A percentile compares a stretch with the other conserved stretches of the same genome.
Conservation (phyloP, 2,888 invertebrate species). For the Sphinx pinastri region DNA sequence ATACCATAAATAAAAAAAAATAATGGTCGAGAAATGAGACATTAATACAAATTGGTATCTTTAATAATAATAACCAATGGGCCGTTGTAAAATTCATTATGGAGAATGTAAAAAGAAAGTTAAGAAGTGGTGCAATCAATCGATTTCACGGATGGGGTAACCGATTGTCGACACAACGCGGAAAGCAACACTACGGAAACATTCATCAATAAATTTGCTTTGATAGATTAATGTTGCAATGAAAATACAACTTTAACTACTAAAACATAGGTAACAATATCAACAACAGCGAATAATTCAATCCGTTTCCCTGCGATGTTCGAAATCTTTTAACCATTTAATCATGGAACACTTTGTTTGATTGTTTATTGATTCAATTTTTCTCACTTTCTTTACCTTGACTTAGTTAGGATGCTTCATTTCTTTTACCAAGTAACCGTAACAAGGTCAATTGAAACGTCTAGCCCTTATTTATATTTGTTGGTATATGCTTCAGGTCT, state of each 20-base stretch:
- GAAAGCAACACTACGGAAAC: constrained; percentile 56
- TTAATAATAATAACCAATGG: constrained; percentile 58
- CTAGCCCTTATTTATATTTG: background rate
- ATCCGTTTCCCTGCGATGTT: background rate
- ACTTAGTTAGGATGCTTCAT: constrained; percentile 27
- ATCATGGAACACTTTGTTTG: constrained; percentile 24
- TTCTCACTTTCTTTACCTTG: constrained; percentile 35
- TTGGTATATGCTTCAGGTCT: too few relatives aligned
- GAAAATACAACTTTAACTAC: constrained; percentile 8
- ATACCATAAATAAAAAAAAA: too few relatives aligned
- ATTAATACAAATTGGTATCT: constrained; percentile 38
- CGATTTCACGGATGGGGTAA: constrained; percentile 67
- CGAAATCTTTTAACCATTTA: constrained; percentile 14
- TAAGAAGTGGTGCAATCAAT: constrained; percentile 33
- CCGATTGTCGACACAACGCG: constrained; percentile 56
- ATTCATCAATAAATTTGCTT: constrained; percentile 31
- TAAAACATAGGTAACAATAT: background rate
- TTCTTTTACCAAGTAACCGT: background rate
- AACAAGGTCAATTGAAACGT: background rate
- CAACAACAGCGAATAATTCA: background rate
- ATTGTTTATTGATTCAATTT: constrained; percentile 29
- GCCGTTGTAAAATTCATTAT: constrained; percentile 48
- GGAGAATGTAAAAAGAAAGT: constrained; percentile 27
- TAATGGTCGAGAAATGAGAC: background rate
- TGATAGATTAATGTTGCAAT: background rate